phyloP scores from a whole-genome alignment of 2,113 vertebrate genomes.

The Gasterosteus nipponicus region DNA sequence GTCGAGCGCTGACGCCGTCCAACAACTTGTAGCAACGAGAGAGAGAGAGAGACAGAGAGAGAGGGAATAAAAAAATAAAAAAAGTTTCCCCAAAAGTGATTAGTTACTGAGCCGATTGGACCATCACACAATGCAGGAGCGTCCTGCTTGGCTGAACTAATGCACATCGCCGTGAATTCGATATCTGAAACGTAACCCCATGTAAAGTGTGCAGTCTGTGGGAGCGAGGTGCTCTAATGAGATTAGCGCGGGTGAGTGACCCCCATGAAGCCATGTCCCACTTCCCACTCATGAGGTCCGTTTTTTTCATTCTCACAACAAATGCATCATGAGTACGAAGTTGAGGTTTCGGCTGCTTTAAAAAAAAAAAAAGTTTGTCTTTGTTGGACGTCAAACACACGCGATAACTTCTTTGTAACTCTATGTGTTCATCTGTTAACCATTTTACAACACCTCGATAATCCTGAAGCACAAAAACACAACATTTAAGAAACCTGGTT shows the following conservation, averaged over 20 bases:
- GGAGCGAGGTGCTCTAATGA: slow-evolving; percentile 50
- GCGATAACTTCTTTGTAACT: not conserved
- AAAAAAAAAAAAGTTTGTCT: not conserved
- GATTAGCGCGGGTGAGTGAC: slow-evolving; percentile 47
- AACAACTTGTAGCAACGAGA: not conserved
- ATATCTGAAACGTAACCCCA: slow-evolving; percentile 51
- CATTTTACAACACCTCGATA: not conserved
- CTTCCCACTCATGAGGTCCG: slow-evolving; percentile 24
- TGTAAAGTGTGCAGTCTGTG: slow-evolving; percentile 17
- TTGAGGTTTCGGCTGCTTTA: not conserved
- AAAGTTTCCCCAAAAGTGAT: slow-evolving; percentile 1
- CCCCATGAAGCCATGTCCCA: slow-evolving; percentile 19
- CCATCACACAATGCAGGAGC: slow-evolving; percentile 25
- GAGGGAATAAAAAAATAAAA: slow-evolving; percentile 1
- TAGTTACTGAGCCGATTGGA: slow-evolving; percentile 26
- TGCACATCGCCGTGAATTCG: slow-evolving; percentile 31
- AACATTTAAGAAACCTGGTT: not conserved
- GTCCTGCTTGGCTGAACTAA: slow-evolving; percentile 13
- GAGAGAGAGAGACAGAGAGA: not conserved
- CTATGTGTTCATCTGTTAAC: not conserved
- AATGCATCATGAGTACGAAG: not conserved
- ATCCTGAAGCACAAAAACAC: not conserved
- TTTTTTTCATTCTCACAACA: not conserved
- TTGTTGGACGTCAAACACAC: not conserved
- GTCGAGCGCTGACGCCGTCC: slow-evolving; percentile 17